Percentiles rank a stretch among this genome's conserved stretches.
These are phyloP conservation scores for Amphipoea lucens DNA, from an alignment of 2,888 invertebrate species.

Conservation along the genomic window DNA sequence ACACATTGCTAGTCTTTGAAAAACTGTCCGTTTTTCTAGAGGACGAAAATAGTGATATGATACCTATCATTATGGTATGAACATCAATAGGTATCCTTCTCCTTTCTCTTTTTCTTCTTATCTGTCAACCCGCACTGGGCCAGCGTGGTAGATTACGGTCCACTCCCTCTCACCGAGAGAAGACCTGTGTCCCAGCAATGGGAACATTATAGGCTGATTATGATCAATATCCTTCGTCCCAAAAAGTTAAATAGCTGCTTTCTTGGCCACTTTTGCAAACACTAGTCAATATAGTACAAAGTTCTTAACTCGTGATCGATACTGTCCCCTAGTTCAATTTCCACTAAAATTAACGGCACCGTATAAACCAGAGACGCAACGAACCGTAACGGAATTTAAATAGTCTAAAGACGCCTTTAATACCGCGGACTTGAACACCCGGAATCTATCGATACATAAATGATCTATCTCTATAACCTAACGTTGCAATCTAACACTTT, in stretches of 20 bases:
- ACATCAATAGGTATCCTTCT: too few relatives aligned
- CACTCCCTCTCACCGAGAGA: too few relatives aligned
- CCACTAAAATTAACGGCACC: constrained; percentile 88
- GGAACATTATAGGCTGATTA: too few relatives aligned
- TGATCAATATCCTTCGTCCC: neutral
- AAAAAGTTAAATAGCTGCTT: neutral
- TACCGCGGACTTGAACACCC: constrained; percentile 76
- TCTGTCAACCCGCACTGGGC: too few relatives aligned
- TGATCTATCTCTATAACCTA: constrained; percentile 68
- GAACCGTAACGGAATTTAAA: constrained; percentile 90
- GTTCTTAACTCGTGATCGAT: constrained; percentile 79
- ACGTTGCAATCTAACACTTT: constrained; percentile 64
- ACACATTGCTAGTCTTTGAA: neutral
- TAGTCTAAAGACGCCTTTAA: constrained; percentile 88
- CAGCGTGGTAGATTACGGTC: too few relatives aligned
- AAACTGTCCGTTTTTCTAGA: neutral
- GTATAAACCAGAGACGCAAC: constrained; percentile 90
- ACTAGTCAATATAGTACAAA: constrained; percentile 45
- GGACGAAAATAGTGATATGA: neutral
- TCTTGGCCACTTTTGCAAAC: neutral
- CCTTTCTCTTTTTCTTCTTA: too few relatives aligned
- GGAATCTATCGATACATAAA: constrained; percentile 73
- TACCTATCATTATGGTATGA: neutral
- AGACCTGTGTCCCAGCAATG: too few relatives aligned
- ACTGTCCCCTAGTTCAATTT: constrained; percentile 83